Percentiles rank a stretch among this genome's conserved stretches.
Conservation (phyloP, 2,888 invertebrate genomes). For the Brachyptera risi region DNA sequence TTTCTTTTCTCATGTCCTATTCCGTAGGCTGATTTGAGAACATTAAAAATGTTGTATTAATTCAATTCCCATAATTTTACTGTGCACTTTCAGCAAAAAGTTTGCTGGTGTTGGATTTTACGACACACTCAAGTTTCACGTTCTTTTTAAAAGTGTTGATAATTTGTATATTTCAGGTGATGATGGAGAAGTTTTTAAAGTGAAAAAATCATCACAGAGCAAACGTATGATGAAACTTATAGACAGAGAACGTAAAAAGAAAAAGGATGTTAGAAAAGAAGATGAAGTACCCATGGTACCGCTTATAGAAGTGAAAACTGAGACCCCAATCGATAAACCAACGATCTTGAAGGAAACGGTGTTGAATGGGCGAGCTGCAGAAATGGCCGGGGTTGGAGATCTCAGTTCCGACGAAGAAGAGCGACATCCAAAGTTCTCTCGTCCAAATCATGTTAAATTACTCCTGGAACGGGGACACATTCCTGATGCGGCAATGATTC, state of each 20-base stretch:
- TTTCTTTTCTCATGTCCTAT: too few relatives aligned
- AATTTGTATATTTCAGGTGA: constrained; percentile 65
- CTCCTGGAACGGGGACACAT: constrained; percentile 83
- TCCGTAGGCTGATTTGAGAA: too few relatives aligned
- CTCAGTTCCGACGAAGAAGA: constrained; percentile 62
- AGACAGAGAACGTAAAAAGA: constrained; percentile 68
- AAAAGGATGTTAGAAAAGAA: constrained; percentile 48
- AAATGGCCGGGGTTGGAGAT: constrained; percentile 71
- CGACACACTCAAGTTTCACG: too few relatives aligned
- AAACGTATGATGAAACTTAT: constrained; percentile 81
- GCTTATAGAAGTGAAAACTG: constrained; percentile 36
- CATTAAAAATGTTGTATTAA: too few relatives aligned
- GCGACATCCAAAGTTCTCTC: constrained; percentile 55
- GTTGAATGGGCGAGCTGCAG: constrained; percentile 73
- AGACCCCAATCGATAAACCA: constrained; percentile 53
- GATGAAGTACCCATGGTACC: constrained; percentile 35
- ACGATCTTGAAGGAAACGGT: constrained; percentile 53
- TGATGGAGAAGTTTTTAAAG: constrained; percentile 86
- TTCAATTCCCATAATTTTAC: too few relatives aligned
- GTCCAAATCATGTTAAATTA: constrained; percentile 69
- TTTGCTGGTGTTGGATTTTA: too few relatives aligned
- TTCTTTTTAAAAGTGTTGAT: too few relatives aligned
- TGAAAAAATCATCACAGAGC: constrained; percentile 92
- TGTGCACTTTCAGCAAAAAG: too few relatives aligned
- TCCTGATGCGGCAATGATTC: constrained; percentile 97